Evolutionary conservation across 2,113 vertebrate genomes (phyloP).

Genomic region (Colius striatus): DNA sequence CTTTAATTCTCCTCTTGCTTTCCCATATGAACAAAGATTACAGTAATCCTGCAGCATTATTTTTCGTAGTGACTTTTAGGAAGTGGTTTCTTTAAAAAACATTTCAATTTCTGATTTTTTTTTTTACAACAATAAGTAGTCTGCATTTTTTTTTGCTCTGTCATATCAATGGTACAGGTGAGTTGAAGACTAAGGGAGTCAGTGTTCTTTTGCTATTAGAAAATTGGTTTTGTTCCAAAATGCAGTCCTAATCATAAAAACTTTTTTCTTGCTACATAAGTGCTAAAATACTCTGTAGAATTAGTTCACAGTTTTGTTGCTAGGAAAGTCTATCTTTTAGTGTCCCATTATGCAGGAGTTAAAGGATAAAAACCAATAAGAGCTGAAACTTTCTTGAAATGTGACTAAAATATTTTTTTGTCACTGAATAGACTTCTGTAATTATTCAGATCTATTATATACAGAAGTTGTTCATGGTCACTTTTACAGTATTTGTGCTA

Average conservation of each 20-base stretch:
- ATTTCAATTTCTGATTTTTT: neutral
- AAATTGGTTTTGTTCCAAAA: neutral
- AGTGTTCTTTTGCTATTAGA: neutral
- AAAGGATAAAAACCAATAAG: neutral
- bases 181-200: neutral
- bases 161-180: neutral
- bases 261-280: neutral
- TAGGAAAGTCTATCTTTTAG: neutral
- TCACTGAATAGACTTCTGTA: neutral
- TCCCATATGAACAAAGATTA: neutral
- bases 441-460: fast-evolving
- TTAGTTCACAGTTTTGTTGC: neutral
- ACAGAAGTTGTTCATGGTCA: neutral
- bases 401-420: neutral
- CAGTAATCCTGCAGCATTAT: fast-evolving
- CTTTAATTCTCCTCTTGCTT: neutral
- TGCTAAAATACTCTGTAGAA: neutral
- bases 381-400: neutral
- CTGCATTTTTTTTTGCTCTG: neutral
- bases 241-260: neutral
- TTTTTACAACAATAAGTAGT: neutral
- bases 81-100: too few relatives aligned
- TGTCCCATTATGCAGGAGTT: neutral
- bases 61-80: neutral
- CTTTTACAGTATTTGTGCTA: neutral